phyloP scores from a whole-genome alignment of 2,113 vertebrate genomes.

The Struthio camelus region DNA sequence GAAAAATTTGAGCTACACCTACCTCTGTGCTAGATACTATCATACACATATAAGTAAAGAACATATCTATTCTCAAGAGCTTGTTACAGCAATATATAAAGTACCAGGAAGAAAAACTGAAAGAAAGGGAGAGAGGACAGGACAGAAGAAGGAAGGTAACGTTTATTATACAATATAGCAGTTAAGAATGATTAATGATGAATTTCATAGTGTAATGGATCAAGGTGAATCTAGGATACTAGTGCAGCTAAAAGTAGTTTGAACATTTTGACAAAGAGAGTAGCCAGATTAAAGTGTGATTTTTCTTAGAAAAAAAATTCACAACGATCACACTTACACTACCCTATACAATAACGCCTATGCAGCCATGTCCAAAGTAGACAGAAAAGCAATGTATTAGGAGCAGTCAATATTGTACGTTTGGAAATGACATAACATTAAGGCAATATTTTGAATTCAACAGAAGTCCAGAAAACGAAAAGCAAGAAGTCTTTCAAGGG shows the following conservation, averaged over 20 bases:
- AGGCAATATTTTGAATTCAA: neutral
- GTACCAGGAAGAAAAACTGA: neutral
- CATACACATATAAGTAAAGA: neutral
- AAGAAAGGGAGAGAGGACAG: neutral
- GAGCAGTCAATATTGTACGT: fast-evolving
- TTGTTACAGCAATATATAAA: neutral
- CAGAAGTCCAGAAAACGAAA: neutral
- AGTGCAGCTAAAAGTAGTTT: neutral
- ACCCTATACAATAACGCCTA: neutral
- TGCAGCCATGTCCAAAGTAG: fast-evolving
- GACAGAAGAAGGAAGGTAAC: neutral
- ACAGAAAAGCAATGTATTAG: neutral
- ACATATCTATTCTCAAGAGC: neutral
- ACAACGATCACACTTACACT: neutral
- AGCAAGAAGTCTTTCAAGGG: neutral
- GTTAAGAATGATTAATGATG: neutral
- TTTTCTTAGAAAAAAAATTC: neutral
- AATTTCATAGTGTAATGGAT: neutral
- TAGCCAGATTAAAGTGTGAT: fast-evolving
- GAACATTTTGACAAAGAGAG: neutral
- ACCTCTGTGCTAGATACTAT: neutral
- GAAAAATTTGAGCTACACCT: neutral
- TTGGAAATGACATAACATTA: neutral
- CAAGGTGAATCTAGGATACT: neutral
- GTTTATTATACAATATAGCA: neutral